These are phyloP conservation scores for Iselma pallidipennis DNA, from an alignment of 2,888 invertebrate species.

Conservation along the genomic window DNA sequence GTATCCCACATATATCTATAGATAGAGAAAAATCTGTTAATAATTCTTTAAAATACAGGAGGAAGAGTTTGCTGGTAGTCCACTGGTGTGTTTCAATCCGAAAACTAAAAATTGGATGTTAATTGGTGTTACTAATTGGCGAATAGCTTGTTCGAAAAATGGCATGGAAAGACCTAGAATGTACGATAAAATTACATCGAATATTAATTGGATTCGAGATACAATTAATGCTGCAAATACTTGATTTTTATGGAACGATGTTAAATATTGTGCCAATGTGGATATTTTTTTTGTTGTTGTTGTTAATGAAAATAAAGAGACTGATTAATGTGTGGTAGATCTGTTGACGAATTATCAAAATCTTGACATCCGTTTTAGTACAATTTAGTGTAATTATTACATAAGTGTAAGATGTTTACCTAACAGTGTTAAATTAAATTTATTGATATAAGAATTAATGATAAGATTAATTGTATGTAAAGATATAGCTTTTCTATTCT, in stretches of 20 bases:
- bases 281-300: neutral
- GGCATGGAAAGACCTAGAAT: conserved; percentile 79
- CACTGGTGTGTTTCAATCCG: conserved; percentile 78
- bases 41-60: conserved; percentile 61
- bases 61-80: conserved; percentile 86
- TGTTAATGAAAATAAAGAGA: neutral
- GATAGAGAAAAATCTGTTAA: too few relatives aligned
- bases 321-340: neutral
- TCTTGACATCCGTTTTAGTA: neutral
- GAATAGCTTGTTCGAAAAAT: conserved; percentile 80
- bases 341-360: neutral
- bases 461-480: too few relatives aligned
- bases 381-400: neutral
- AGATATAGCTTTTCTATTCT: too few relatives aligned
- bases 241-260: conserved; percentile 15
- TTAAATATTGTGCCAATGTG: conserved; percentile 19
- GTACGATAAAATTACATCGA: conserved; percentile 81
- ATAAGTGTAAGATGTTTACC: neutral
- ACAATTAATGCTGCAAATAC: conserved; percentile 62
- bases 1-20: conserved; percentile 45
- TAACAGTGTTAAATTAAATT: too few relatives aligned
- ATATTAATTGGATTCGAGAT: conserved; percentile 83
- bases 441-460: too few relatives aligned
- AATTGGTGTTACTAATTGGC: conserved; percentile 81
- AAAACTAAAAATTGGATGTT: conserved; percentile 77